Evolutionary conservation across 2,888 invertebrate genomes (phyloP), one percentile per base, ranked within the genome.

Genomic region (Eucriotettix oculatus): DNA sequence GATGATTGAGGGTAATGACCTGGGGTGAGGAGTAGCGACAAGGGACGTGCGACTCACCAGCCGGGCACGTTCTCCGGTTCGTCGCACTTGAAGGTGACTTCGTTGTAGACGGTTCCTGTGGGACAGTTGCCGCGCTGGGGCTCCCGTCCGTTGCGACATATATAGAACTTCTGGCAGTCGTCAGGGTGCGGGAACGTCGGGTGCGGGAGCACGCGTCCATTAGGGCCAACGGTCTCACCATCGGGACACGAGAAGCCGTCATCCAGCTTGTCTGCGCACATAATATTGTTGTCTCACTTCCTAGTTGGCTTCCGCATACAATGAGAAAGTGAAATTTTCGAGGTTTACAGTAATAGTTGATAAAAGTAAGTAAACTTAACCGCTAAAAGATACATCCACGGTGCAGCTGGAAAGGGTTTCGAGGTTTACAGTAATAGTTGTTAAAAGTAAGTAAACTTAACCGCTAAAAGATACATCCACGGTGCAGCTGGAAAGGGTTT

Each of bases 91-190:
- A 85, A 85, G 10, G 80, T 82, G 16, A 83, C 84, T 65, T 87
- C 86, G 67, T 88, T 89, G 76, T 88, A 90, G 55, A 89, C 90
- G 59, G 80, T 81, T 52, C 86, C 87, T 0, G 78, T 75, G 0
- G 84, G 79, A 69, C 89, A 89, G 67, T 84, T 82, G 10, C 87
- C 86, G 68, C 84, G 84, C 70, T 87, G 86, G 0, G 89, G 88
- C 67, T 80, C 82, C 5, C 86, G 79, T 0, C 86, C 87, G 67
- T 87, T 86, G 64, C 86, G 78, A 73, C 88, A 88, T 68, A 89
- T 87, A 76, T 87, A 89, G 76, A 89, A 89, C 70, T 87, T 87
- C 69, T 84, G 83, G 71, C 89, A 90, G 71, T 89, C 87, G 40
- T 85, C 84, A 0, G 86, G 85, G 73, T 89, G 87, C 1, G 87